Conservation (phyloP, 2,113 vertebrate species). For the Anhinga anhinga region DNA sequence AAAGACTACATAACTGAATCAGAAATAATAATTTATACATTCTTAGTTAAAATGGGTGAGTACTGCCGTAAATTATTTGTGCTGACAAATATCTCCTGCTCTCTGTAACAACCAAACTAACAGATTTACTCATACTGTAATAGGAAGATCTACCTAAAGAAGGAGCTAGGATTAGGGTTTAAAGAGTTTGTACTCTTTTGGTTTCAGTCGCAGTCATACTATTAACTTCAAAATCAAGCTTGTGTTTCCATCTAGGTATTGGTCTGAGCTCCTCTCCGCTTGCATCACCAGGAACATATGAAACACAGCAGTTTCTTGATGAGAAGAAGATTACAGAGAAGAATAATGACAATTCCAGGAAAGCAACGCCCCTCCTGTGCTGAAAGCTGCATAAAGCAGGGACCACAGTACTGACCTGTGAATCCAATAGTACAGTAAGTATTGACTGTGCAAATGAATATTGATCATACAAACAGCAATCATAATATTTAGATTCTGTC, state of each 20-base stretch:
- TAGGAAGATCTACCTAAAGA: neutral
- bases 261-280: neutral
- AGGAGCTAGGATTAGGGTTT: neutral
- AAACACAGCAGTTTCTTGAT: neutral
- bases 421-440: neutral
- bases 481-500: neutral
- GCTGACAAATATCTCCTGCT: neutral
- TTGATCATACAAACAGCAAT: neutral
- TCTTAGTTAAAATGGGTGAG: neutral
- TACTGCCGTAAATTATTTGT: neutral
- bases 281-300: neutral
- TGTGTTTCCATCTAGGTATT: neutral
- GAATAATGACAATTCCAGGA: neutral
- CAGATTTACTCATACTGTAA: neutral
- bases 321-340: neutral
- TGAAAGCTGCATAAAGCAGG: neutral
- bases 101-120: neutral
- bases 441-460: neutral
- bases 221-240: conserved; percentile 12
- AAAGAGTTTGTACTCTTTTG: neutral
- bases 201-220: neutral
- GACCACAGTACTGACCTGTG: neutral
- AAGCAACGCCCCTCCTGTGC: neutral
- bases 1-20: neutral
- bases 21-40: neutral